Base-by-base conservation (phyloP, 1,140 invertebrate species). In the Lordiphosa collinella region DNA sequence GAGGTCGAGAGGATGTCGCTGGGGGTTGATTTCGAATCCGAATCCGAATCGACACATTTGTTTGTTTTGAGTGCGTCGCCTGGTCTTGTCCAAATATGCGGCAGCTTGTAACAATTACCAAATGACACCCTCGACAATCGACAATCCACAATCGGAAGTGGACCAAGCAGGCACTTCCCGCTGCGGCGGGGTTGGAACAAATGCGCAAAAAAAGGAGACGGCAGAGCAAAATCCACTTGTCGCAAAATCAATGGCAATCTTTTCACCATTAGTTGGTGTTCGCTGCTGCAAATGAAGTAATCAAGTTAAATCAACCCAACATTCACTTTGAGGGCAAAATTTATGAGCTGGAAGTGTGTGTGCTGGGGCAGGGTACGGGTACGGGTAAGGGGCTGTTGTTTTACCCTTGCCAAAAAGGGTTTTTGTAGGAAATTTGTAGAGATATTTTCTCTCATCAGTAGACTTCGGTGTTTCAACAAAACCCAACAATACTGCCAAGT, bases 61-160 rank as follows among this genome's bases (percentile, higher is more conserved):
- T 80, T 74, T 85, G 70, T 73, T 74, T 85, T 85, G 69, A 71
- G 68, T 73, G 58, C 55, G 59, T 59, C 43, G 71, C 54, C 49
- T 22, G 43, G 46, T 12, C 43, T 31, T 82, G 71, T 84, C 78
- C 78, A 80, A 80, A 80, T 80, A 80, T 82, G 75, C 76, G 75
- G 75, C 75, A 80, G 76, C 75, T 80, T 86, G 82, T 86, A 86
- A 65, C 82, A 86, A 86, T 86, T 86, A 86, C 82, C 67, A 86
- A 86, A 86, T 86, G 82, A 86, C 82, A 86, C 82, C 82, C 82
- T 82, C 75, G 67, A 75, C 66, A 66, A 69, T 69, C 51, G 67
- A 18, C 29, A 52, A 69, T 69, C 51, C 62, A 18, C 29, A 52
- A 44, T 53, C 61, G 63, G 40, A 38, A 48, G 47, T 55, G 53